Conservation (phyloP, 1,140 invertebrate genomes). For the Procambarus virginalis region DNA sequence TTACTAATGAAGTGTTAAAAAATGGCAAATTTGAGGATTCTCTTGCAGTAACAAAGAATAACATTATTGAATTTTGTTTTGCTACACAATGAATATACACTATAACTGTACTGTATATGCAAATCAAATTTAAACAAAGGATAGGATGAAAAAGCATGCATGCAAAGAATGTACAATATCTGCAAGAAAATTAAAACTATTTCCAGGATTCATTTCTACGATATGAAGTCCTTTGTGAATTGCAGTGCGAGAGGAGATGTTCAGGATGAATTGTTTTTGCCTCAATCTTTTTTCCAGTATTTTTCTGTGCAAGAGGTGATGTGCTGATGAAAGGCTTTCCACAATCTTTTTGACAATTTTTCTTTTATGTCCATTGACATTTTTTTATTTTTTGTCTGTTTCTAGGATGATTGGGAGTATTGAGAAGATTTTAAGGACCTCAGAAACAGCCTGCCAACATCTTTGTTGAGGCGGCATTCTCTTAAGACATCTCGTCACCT, state of each 20-base stretch:
- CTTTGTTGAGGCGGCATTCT: neutral
- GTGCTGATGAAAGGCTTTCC: neutral
- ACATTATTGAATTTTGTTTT: too few relatives aligned
- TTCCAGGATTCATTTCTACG: too few relatives aligned
- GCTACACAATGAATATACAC: too few relatives aligned
- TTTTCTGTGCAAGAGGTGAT: neutral
- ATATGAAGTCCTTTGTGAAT: neutral
- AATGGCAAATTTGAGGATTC: too few relatives aligned
- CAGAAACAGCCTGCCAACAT: slow-evolving; percentile 3
- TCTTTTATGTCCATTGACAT: too few relatives aligned
- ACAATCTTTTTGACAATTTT: neutral
- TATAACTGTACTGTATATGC: too few relatives aligned
- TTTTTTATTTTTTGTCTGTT: slow-evolving; percentile 29
- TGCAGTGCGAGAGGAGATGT: neutral
- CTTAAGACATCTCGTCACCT: neutral
- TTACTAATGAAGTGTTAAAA: too few relatives aligned
- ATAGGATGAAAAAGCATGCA: too few relatives aligned
- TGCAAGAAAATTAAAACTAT: too few relatives aligned
- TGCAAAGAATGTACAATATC: too few relatives aligned
- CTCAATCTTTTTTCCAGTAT: neutral
- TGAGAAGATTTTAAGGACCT: slow-evolving; percentile 33
- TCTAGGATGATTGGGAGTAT: slow-evolving; percentile 56
- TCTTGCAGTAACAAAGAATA: too few relatives aligned
- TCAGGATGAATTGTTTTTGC: neutral
- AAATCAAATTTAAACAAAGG: too few relatives aligned